Evolutionary conservation across 2,888 invertebrate genomes (phyloP).

Genomic region (Criorhina ranunculi): DNA sequence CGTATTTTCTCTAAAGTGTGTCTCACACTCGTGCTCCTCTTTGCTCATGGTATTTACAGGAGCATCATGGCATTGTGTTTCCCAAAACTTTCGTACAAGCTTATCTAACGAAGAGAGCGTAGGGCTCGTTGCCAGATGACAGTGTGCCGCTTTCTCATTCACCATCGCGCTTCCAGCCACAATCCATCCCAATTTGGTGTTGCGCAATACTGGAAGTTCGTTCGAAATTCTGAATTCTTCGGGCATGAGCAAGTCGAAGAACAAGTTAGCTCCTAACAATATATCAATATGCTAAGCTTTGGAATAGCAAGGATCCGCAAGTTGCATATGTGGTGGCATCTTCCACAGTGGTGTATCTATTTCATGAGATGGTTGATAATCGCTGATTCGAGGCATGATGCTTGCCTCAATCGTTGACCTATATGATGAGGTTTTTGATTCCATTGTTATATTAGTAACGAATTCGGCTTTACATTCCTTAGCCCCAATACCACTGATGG

Average conservation of each 20-base stretch:
- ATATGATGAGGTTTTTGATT: constrained; percentile 2
- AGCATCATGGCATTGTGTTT: too few relatives aligned
- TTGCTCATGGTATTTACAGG: too few relatives aligned
- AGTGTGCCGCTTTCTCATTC: background rate
- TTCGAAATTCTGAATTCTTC: too few relatives aligned
- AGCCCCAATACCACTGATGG: constrained; percentile 24
- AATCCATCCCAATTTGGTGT: constrained; percentile 68
- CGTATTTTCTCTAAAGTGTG: too few relatives aligned
- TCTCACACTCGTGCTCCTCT: too few relatives aligned
- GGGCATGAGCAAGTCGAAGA: too few relatives aligned
- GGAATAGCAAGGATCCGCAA: constrained; percentile 53
- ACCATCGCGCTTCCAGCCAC: constrained; percentile 39
- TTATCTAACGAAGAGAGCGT: constrained; percentile 1
- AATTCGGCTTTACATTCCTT: constrained; percentile 3
- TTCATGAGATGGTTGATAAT: constrained; percentile 49
- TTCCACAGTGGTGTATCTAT: constrained; percentile 45
- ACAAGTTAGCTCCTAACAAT: constrained; percentile 57
- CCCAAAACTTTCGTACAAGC: constrained; percentile 10
- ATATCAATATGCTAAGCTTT: constrained; percentile 55
- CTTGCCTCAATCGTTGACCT: constrained; percentile 9
- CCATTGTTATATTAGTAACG: background rate
- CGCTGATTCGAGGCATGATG: constrained; percentile 35
- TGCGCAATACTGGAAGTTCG: constrained; percentile 66
- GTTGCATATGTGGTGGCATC: constrained; percentile 48
- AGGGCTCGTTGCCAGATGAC: background rate